Percentiles rank a stretch among this genome's conserved stretches.
Evolutionary conservation across 2,888 invertebrate genomes (phyloP).

Genomic region (Noctua janthina): DNA sequence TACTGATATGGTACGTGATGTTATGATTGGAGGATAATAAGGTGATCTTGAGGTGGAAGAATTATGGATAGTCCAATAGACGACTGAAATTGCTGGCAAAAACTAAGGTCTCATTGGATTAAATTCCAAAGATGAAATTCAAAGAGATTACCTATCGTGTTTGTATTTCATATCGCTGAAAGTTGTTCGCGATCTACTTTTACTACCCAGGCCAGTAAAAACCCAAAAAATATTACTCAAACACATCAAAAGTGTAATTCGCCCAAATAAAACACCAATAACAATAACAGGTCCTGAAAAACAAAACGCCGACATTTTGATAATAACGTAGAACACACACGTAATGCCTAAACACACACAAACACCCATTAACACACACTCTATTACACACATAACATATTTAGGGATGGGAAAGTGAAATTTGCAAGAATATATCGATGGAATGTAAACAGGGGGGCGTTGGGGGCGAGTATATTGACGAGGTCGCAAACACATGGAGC

Average conservation of each 20-base stretch:
- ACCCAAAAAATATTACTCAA: constrained; percentile 54
- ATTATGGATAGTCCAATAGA: constrained; percentile 13
- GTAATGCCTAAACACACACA: constrained; percentile 76
- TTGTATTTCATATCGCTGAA: neutral
- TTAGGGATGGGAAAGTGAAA: constrained; percentile 80
- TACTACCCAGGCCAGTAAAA: constrained; percentile 8
- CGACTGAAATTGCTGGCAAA: neutral
- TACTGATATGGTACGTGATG: constrained; percentile 38
- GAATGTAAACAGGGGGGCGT: constrained; percentile 79
- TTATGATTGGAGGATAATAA: constrained; percentile 44
- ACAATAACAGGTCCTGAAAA: constrained; percentile 72
- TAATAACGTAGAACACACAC: constrained; percentile 75
- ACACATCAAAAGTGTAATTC: constrained; percentile 64
- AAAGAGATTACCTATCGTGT: neutral
- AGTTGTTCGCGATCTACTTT: constrained; percentile 1
- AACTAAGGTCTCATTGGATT: neutral
- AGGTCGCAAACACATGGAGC: constrained; percentile 66
- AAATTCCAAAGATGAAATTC: neutral
- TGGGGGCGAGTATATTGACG: constrained; percentile 74
- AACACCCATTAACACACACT: constrained; percentile 80
- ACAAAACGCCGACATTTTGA: constrained; percentile 73
- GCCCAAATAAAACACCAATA: constrained; percentile 66
- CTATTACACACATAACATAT: constrained; percentile 83
- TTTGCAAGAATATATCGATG: constrained; percentile 82
- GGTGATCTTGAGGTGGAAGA: constrained; percentile 14